Conservation (phyloP, 2,113 vertebrate species). For the Recurvirostra avosetta region DNA sequence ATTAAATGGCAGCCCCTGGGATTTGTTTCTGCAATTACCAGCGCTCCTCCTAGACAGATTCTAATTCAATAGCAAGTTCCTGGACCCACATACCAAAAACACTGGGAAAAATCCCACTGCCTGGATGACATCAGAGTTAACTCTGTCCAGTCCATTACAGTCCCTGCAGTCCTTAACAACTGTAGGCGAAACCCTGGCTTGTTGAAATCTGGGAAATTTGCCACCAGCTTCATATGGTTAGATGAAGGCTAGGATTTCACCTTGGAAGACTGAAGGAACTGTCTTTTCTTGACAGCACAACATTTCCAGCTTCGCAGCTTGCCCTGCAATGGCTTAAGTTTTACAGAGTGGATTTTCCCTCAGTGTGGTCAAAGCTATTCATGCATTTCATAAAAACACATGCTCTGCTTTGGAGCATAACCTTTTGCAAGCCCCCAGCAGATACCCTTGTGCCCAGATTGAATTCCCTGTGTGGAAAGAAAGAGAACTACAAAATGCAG, state of each 20-base stretch:
- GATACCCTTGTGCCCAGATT: background rate
- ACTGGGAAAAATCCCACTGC: slow-evolving; percentile 25
- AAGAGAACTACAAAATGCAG: background rate
- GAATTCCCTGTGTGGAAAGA: background rate
- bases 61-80: slow-evolving; percentile 41
- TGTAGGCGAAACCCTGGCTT: background rate
- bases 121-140: slow-evolving; percentile 48
- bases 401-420: background rate
- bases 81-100: slow-evolving; percentile 20
- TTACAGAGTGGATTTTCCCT: background rate
- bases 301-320: background rate
- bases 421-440: background rate
- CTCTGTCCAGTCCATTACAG: slow-evolving; percentile 12
- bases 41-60: slow-evolving; percentile 26
- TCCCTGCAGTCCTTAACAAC: background rate
- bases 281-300: slow-evolving; percentile 6
- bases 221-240: slow-evolving; percentile 5
- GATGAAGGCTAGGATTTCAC: slow-evolving; percentile 37
- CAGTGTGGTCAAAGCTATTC: background rate
- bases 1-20: slow-evolving; percentile 53
- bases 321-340: background rate
- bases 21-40: slow-evolving; percentile 55
- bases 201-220: slow-evolving; percentile 32
- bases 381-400: background rate
- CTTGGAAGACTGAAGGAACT: background rate